phyloP scores from a whole-genome alignment of 2,113 vertebrate species.

The Heterotilapia buettikoferi region DNA sequence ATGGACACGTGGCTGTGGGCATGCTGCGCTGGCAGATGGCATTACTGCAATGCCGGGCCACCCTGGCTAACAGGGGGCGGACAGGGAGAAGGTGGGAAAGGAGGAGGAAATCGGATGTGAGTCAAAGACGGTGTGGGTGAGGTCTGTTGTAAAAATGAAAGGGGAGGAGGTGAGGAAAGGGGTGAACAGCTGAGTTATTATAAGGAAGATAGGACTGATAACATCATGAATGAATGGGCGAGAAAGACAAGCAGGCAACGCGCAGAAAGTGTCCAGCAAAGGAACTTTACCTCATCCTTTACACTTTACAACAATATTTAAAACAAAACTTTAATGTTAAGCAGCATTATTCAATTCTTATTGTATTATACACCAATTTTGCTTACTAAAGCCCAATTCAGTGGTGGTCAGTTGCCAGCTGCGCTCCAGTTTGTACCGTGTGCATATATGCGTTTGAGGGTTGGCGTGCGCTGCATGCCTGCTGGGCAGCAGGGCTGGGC shows the following conservation, averaged over 20 bases:
- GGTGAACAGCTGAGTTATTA: slow-evolving; percentile 4
- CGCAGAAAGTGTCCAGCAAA: neutral
- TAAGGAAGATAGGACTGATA: neutral
- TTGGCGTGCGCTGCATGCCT: slow-evolving; percentile 40
- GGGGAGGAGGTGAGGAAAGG: neutral
- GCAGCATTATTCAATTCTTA: neutral
- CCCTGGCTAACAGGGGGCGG: slow-evolving; percentile 51
- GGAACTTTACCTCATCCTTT: neutral
- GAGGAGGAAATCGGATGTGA: slow-evolving; percentile 22
- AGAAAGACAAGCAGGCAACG: neutral
- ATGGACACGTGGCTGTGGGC: slow-evolving; percentile 58
- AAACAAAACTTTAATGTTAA: neutral
- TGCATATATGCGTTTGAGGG: slow-evolving; percentile 10
- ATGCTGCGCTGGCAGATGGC: slow-evolving; percentile 76
- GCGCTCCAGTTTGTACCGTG: slow-evolving; percentile 21
- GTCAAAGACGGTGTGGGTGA: slow-evolving; percentile 26
- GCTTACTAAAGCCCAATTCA: slow-evolving; percentile 5
- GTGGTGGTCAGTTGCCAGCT: slow-evolving; percentile 62
- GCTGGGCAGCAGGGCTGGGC: slow-evolving; percentile 62
- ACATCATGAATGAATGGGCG: slow-evolving; percentile 16
- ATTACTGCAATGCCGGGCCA: slow-evolving; percentile 56
- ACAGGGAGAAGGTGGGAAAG: slow-evolving; percentile 36
- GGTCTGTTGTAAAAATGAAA: slow-evolving; percentile 22
- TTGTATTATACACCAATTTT: neutral
- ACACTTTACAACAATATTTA: neutral